phyloP scores from a whole-genome alignment of 1,140 invertebrate species.

The Eubasilissa regina region DNA sequence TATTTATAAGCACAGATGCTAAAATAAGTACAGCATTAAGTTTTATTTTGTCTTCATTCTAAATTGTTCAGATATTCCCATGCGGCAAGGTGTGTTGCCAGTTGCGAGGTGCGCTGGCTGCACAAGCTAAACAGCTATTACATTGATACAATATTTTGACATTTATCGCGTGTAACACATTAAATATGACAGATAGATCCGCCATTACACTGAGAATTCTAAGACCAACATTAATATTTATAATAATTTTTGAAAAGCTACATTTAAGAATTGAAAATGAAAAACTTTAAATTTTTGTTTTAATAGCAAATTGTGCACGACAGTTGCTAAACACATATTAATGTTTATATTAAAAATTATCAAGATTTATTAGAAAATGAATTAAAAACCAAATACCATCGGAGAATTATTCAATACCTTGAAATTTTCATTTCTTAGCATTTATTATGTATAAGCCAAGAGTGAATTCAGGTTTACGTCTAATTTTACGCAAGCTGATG shows the following conservation, averaged over 20 bases:
- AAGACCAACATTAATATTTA: neutral
- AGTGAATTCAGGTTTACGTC: neutral
- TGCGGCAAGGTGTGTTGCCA: neutral
- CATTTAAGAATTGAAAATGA: slow-evolving; percentile 4
- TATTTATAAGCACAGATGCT: neutral
- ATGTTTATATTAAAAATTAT: neutral
- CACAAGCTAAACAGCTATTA: slow-evolving; percentile 40
- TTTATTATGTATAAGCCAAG: neutral
- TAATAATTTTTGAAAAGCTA: slow-evolving; percentile 11
- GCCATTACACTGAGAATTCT: slow-evolving; percentile 31
- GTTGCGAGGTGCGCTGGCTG: slow-evolving; percentile 39
- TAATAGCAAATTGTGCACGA: neutral
- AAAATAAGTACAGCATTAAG: neutral
- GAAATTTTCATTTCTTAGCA: slow-evolving; percentile 20
- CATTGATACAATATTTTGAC: slow-evolving; percentile 50
- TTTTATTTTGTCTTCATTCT: neutral
- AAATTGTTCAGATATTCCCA: neutral
- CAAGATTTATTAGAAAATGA: slow-evolving; percentile 1
- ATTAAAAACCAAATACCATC: slow-evolving; percentile 38
- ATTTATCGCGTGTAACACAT: slow-evolving; percentile 55
- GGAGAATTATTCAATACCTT: slow-evolving; percentile 14
- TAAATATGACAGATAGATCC: slow-evolving; percentile 12
- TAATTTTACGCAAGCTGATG: slow-evolving; percentile 5
- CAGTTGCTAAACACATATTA: neutral
- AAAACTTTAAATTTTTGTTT: neutral